A percentile compares a stretch with the other conserved stretches of the same genome.
Evolutionary conservation across 2,797 vertebrate species (phyloP).

Genomic region (Pseudochirops corinnae): DNA sequence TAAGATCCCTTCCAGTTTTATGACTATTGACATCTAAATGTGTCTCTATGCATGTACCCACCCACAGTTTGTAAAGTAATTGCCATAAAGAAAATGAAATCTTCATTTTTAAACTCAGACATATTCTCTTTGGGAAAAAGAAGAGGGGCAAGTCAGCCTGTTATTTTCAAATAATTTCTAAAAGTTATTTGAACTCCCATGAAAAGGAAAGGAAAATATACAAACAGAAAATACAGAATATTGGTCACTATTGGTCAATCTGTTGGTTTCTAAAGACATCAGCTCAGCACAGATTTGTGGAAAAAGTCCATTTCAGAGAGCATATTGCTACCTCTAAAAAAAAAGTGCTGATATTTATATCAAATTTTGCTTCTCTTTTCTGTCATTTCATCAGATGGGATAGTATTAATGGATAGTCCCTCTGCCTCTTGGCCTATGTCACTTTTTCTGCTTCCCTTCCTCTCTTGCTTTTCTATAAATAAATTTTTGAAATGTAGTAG

Average conservation of each 20-base stretch:
- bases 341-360: not conserved
- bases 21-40: not conserved
- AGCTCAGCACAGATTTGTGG: not conserved
- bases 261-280: conserved; percentile 37
- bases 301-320: conserved; percentile 49
- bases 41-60: not conserved
- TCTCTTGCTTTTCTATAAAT: conserved; percentile 54
- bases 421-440: not conserved
- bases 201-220: not conserved
- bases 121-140: conserved; percentile 26
- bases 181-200: not conserved
- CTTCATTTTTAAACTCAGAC: conserved; percentile 1
- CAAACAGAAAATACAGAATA: conserved; percentile 12
- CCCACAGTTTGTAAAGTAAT: not conserved
- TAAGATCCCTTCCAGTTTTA: not conserved
- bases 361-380: conserved; percentile 19
- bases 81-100: conserved; percentile 41
- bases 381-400: conserved; percentile 17
- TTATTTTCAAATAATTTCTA: conserved; percentile 27
- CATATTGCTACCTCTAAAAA: not conserved
- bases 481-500: conserved; percentile 57
- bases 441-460: conserved; percentile 7
- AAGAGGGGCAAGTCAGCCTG: conserved; percentile 1
- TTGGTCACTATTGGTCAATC: not conserved
- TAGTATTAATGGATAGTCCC: not conserved